Evolutionary conservation across 2,797 vertebrate genomes (phyloP), one percentile per base, ranked within the genome.

Genomic region (Sebastes vulpes): DNA sequence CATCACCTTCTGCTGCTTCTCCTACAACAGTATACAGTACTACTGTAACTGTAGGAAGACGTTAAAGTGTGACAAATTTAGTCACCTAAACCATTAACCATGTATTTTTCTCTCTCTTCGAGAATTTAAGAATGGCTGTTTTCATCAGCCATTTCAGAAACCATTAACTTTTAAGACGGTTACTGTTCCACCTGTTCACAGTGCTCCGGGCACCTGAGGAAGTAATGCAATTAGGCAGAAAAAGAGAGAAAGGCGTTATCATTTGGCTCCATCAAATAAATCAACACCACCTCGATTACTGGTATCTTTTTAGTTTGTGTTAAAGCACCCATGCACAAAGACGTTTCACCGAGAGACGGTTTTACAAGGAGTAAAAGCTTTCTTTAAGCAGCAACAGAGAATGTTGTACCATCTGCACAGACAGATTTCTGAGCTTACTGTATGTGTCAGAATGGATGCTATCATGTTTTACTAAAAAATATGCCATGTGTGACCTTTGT

Each of bases 101-200:
- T 72, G 46, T 76, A 68, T 54, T 65, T 52, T 31, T 35, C 35
- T 54, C 53, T 70, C 65, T 76, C 59, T 28, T 54, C 5, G 42
- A 59, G 42, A 58, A 31, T 71, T 68, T 66, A 64, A 76, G 64
- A 78, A 79, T 50, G 16, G 54, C 65, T 29, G 26, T 85, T 61
- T 83, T 82, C 68, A 85, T 63, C 21, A 69, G 75, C 79, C 66
- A 65, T 86, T 92, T 91, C 42, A 79, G 48, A 86, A 28, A 20
- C 57, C 77, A 88, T 86, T 85, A 84, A 50, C 74, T 80, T 88
- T 83, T 75, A 57, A 86, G 77, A 71, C 48, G 23, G 12, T 73
- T 84, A 81, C 81, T 79, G 21, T 69, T 86, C 32, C 2, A 12
- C 42, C 70, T 73, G 73, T 75, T 48, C 26, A 60, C 67, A 21